A percentile compares a stretch with the other conserved stretches of the same genome.
These are phyloP conservation scores for Campoplex nolae DNA, from an alignment of 2,888 invertebrate species.

Conservation along the genomic window DNA sequence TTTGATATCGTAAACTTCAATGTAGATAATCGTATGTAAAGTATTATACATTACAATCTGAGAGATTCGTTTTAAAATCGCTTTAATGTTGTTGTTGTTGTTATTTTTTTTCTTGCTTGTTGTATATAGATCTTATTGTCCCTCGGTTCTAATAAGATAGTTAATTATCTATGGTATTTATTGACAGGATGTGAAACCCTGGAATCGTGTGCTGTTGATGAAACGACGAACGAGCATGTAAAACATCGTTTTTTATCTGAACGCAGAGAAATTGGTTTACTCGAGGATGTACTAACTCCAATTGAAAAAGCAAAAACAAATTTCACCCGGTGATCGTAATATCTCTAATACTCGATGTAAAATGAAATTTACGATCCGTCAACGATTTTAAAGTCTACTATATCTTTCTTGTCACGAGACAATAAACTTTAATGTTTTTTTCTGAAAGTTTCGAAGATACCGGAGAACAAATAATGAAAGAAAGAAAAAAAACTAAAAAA, in stretches of 20 bases:
- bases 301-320: neutral
- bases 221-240: conserved; percentile 16
- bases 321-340: neutral
- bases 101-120: conserved; percentile 8
- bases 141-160: conserved; percentile 60
- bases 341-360: too few relatives aligned
- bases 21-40: conserved; percentile 52
- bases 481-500: neutral
- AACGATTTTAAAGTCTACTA: neutral
- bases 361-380: neutral
- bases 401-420: neutral
- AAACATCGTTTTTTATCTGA: neutral
- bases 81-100: neutral
- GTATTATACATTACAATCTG: conserved; percentile 53
- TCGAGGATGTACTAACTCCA: neutral
- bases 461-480: neutral
- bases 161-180: conserved; percentile 49
- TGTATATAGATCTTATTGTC: conserved; percentile 62
- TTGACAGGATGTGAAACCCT: conserved; percentile 33
- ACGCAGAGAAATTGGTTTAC: neutral
- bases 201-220: conserved; percentile 42
- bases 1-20: conserved; percentile 44
- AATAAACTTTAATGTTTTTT: neutral
- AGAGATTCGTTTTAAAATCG: conserved; percentile 34
- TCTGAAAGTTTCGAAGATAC: neutral